A percentile compares a stretch with the other conserved stretches of the same genome.
These are phyloP conservation scores for Myrmecobius fasciatus DNA, from an alignment of 2,113 vertebrate genomes.

Conservation along the genomic window DNA sequence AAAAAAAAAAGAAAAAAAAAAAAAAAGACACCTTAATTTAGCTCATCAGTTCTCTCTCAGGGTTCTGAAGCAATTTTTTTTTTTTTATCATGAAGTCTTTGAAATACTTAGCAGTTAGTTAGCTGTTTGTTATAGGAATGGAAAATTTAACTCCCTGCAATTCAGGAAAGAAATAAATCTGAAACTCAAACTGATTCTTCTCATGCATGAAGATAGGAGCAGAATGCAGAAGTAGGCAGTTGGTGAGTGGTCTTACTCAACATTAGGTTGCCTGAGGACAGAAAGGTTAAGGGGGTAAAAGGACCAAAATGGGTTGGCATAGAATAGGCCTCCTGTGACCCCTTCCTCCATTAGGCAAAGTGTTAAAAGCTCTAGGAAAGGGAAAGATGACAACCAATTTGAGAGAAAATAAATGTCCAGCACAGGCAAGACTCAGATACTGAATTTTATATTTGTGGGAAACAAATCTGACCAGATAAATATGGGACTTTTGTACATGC, in stretches of 20 bases:
- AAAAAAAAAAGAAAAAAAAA: not conserved
- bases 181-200: not conserved
- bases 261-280: not conserved
- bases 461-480: not conserved
- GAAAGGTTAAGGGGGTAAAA: not conserved
- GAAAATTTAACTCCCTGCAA: not conserved
- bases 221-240: not conserved
- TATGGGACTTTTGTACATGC: not conserved
- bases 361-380: not conserved
- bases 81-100: not conserved
- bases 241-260: not conserved
- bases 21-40: not conserved
- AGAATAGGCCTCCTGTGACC: not conserved
- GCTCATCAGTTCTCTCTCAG: not conserved
- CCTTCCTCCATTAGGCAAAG: not conserved
- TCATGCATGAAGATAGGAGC: not conserved
- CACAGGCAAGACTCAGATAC: not conserved
- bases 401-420: not conserved
- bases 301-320: not conserved
- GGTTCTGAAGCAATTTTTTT: not conserved
- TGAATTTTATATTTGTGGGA: not conserved
- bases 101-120: not conserved
- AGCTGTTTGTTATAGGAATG: not conserved
- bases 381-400: not conserved
- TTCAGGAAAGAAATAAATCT: not conserved